Base-by-base conservation (phyloP, 2,113 vertebrate genomes). In the Rallus limicola region DNA sequence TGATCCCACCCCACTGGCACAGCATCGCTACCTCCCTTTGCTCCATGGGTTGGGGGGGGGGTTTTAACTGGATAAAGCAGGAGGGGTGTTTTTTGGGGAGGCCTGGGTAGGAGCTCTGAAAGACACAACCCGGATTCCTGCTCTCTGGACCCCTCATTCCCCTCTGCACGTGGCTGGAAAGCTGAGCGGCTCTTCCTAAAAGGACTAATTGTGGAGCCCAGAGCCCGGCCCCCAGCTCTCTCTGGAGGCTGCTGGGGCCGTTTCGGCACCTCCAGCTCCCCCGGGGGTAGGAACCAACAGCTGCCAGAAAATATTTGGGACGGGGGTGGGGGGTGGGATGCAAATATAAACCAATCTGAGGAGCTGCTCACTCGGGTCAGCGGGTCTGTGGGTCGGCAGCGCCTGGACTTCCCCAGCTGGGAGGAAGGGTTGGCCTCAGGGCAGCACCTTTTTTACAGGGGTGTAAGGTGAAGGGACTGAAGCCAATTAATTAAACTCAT, bases 341-440 rank as follows among this genome's bases (percentile, higher is more conserved):
- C 28, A 5, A 29, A 28, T 0, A 6, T 2, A 10, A 68, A 10
- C 3, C 24, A 24, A 26, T 26, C 1, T 0, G 5, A 56, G 82
- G 65, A 58, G 33, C 71, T 25, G 42, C 86, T n/a, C 0, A 12
- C 34, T 17, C 23, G 48, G 38, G 1, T 5, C 18, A 2, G n/a
- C 11, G 5, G 2, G 0, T 24, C 17, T 1, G 0, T 2, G 1
- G 28, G 2, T 31, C 44, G 1, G 40, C 36, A 5, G 18, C 20
- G 0, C 40, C 26, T 16, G 31, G 65, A 11, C 20, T 20, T 5
- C 28, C 34, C 4, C 1, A 9, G 36, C 8, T 1, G 17, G 4
- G 4, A 13, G 55, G 36, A 28, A 44, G 11, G 2, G 20, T 29
- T 4, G 1, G 7, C 48, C 31, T 16, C 26, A 25, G 10, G 20